Percentiles rank a stretch among this genome's conserved stretches.
Evolutionary conservation across 1,140 invertebrate species (phyloP).

Genomic region (Zaprionus africanus): DNA sequence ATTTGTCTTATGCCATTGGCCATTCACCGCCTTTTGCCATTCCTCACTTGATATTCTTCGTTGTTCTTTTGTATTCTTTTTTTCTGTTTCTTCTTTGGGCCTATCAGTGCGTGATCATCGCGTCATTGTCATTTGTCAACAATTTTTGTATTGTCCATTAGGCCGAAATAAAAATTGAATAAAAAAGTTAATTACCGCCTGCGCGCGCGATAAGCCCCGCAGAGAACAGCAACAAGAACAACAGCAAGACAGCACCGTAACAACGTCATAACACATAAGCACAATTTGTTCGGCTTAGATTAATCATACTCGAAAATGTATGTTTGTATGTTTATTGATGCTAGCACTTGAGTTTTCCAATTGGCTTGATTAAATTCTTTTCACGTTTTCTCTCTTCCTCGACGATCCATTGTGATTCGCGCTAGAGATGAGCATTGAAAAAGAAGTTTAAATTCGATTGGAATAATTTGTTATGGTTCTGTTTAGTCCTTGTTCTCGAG

Average conservation of each 20-base stretch:
- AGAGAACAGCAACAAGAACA: conserved; percentile 1
- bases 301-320: conserved; percentile 46
- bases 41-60: conserved; percentile 20
- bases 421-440: neutral
- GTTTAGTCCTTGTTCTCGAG: neutral
- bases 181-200: conserved; percentile 66
- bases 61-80: neutral
- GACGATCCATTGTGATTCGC: neutral
- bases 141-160: conserved; percentile 47
- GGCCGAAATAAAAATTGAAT: conserved; percentile 2
- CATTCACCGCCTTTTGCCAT: conserved; percentile 9
- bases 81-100: conserved; percentile 21
- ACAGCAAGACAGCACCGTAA: neutral
- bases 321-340: conserved; percentile 14
- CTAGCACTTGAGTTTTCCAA: conserved; percentile 29
- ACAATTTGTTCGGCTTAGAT: conserved; percentile 26
- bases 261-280: conserved; percentile 3
- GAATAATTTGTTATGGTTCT: neutral
- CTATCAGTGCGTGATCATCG: conserved; percentile 71
- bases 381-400: conserved; percentile 1
- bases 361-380: conserved; percentile 26
- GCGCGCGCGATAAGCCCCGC: conserved; percentile 52
- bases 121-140: conserved; percentile 67
- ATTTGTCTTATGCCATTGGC: conserved; percentile 3
- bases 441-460: neutral